Percentiles rank a stretch among this genome's conserved stretches.
These are phyloP conservation scores for Pseudoatta argentina DNA, from an alignment of 1,140 invertebrate species.

Conservation along the genomic window DNA sequence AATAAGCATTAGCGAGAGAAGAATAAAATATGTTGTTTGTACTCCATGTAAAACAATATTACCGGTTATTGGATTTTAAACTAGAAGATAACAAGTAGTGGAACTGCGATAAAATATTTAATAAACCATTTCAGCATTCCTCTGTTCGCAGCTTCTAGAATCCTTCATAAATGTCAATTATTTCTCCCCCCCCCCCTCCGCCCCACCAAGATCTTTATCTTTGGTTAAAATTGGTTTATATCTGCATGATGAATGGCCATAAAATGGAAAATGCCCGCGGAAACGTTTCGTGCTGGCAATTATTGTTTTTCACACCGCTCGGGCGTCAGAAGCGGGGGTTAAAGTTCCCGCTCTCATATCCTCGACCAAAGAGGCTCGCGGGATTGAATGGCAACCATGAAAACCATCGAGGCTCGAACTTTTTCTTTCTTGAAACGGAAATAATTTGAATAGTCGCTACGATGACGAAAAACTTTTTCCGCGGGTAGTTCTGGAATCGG, in stretches of 20 bases:
- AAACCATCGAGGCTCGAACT: constrained; percentile 59
- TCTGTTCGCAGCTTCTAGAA: background rate
- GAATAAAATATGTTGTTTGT: constrained; percentile 66
- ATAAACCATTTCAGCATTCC: constrained; percentile 53
- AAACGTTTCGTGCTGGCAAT: constrained; percentile 18
- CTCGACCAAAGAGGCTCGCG: constrained; percentile 26
- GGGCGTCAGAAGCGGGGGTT: background rate
- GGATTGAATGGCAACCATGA: constrained; percentile 47
- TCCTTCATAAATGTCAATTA: constrained; percentile 17
- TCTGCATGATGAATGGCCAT: constrained; percentile 3
- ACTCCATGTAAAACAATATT: constrained; percentile 55
- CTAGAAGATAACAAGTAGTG: constrained; percentile 40
- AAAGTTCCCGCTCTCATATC: constrained; percentile 47
- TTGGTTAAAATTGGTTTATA: constrained; percentile 22
- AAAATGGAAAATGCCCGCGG: constrained; percentile 36
- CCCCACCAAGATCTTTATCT: constrained; percentile 7
- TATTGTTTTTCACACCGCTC: constrained; percentile 27
- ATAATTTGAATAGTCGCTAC: constrained; percentile 73
- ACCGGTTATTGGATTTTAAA: constrained; percentile 40
- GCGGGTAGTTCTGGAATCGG: constrained; percentile 57
- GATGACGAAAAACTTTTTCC: constrained; percentile 75
- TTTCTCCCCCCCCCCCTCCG: background rate
- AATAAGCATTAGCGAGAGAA: constrained; percentile 68
- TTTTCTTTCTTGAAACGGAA: constrained; percentile 58
- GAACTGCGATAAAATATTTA: constrained; percentile 62